phyloP scores from a whole-genome alignment of 2,113 vertebrate species.

The Shinisaurus crocodilurus region DNA sequence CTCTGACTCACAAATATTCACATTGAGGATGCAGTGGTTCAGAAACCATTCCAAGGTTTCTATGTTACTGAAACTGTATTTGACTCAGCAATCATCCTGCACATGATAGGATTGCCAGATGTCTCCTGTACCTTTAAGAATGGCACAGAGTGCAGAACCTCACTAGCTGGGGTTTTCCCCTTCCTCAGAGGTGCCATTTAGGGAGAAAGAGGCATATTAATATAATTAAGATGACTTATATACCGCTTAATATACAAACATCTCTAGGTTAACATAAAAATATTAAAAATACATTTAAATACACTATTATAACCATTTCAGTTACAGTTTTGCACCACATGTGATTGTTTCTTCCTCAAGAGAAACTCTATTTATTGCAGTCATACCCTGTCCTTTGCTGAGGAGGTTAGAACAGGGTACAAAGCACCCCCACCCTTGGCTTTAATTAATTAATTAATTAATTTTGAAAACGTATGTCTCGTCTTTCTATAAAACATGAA shows the following conservation, averaged over 20 bases:
- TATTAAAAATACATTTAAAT: no score
- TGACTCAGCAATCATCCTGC: neutral
- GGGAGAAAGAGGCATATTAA: neutral
- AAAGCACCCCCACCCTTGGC: neutral
- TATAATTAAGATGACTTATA: no score
- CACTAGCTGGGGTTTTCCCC: neutral
- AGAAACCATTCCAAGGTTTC: conserved; percentile 1
- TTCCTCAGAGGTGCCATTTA: neutral
- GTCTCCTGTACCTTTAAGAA: neutral
- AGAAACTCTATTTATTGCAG: neutral
- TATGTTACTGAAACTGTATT: neutral
- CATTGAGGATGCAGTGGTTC: rapidly evolving
- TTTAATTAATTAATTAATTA: neutral
- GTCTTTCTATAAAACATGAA: neutral
- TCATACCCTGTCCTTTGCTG: neutral
- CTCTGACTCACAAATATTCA: rapidly evolving
- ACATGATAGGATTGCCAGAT: neutral
- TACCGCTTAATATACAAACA: no score
- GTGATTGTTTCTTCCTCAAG: neutral
- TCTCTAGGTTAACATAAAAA: no score
- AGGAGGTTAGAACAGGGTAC: neutral
- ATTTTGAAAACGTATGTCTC: neutral
- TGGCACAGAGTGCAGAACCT: neutral
- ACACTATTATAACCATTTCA: no score
- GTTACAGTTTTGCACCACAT: neutral